Percentiles rank a stretch among this genome's conserved stretches.
phyloP scores from a whole-genome alignment of 2,113 vertebrate genomes.

The Phylloscopus trochilus region DNA sequence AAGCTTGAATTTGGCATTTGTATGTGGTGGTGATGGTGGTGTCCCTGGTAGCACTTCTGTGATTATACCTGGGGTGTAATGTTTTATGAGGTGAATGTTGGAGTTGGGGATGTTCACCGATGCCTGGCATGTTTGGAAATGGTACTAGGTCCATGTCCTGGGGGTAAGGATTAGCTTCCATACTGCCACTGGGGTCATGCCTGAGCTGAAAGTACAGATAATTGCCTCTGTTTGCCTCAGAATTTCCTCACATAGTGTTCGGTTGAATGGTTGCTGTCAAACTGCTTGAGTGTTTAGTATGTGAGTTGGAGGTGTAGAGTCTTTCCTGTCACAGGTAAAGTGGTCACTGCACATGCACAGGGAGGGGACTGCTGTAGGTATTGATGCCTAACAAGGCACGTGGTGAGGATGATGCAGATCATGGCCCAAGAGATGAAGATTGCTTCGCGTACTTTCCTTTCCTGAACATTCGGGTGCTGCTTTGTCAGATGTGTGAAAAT shows the following conservation, averaged over 20 bases:
- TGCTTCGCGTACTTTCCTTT: not conserved
- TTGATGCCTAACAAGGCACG: rapidly evolving
- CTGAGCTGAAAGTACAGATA: not conserved
- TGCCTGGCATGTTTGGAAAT: not conserved
- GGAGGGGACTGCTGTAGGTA: not conserved
- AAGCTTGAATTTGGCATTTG: not conserved
- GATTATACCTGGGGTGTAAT: not conserved
- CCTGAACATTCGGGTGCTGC: not conserved
- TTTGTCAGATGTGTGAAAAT: not conserved
- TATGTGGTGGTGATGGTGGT: not conserved
- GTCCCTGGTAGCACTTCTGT: not conserved
- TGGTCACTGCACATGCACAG: rapidly evolving
- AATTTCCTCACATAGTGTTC: not conserved
- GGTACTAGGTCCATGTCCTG: not conserved
- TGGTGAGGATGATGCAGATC: not conserved
- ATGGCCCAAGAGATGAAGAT: not conserved
- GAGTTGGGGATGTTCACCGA: not conserved
- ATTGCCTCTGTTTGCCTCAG: not conserved
- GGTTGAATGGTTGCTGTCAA: not conserved
- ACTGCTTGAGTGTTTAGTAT: not conserved
- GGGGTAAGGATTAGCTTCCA: not conserved
- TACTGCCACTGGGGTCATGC: not conserved
- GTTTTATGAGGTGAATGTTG: not conserved
- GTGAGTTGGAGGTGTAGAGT: not conserved
- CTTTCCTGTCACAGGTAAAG: not conserved